A percentile compares a stretch with the other conserved stretches of the same genome.
phyloP scores from a whole-genome alignment of 2,888 invertebrate species.

The Cephus runcator region DNA sequence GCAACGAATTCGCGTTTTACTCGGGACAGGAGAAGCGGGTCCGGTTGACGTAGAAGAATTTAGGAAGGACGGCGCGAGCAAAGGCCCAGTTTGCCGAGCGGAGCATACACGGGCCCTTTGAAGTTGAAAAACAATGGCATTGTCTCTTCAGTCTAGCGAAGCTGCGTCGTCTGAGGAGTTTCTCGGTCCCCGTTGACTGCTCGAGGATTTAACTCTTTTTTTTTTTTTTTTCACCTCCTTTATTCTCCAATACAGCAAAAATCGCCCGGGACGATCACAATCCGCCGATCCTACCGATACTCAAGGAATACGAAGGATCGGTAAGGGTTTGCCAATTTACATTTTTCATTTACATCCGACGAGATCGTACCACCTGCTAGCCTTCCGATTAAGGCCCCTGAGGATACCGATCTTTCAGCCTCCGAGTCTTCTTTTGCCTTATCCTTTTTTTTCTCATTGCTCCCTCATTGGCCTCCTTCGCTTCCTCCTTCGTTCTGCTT shows the following conservation, averaged over 20 bases:
- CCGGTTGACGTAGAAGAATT: constrained; percentile 64
- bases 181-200: constrained; percentile 29
- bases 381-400: too few relatives aligned
- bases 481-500: too few relatives aligned
- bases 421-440: too few relatives aligned
- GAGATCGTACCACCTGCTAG: constrained; percentile 25
- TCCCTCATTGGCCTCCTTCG: too few relatives aligned
- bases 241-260: constrained; percentile 44
- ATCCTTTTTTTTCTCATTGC: too few relatives aligned
- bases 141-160: constrained; percentile 64
- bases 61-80: constrained; percentile 64
- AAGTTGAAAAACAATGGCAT: constrained; percentile 66
- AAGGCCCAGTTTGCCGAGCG: constrained; percentile 60
- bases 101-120: constrained; percentile 55
- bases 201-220: neutral
- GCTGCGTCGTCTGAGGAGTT: constrained; percentile 43
- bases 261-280: constrained; percentile 27
- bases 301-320: constrained; percentile 35
- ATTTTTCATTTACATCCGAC: constrained; percentile 59
- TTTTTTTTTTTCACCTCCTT: constrained; percentile 28
- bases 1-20: constrained; percentile 17
- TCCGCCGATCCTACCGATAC: neutral
- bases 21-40: constrained; percentile 18
- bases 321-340: constrained; percentile 62
- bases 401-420: too few relatives aligned